Base-by-base conservation (phyloP, 2,888 invertebrate genomes). In the Apoda limacodes region DNA sequence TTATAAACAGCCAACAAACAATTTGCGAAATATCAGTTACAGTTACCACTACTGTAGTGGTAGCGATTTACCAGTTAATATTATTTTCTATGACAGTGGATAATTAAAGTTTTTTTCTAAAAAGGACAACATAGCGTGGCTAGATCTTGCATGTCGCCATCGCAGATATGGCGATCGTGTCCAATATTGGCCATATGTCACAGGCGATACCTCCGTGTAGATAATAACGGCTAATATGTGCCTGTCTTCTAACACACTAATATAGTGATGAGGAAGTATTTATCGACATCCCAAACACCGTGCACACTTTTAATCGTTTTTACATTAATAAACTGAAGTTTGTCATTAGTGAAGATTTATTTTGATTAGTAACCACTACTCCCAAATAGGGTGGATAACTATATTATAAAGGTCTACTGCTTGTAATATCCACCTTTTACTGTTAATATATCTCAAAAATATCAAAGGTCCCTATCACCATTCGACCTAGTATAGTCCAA, bases 151-250 rank as follows among this genome's bases (percentile, higher is more conserved):
- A 69, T 71, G 71, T 58, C 46, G 35, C 53, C 50, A 52, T 44
- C 50, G 57, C 57, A 60, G 63, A 63, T 63, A 64, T 53, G 56
- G 34, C 44, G 46, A 45, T 60, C 60, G 60, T 65, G 65, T 64
- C 57, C 64, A 55, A 66, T 72, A 72, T 69, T 67, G 67, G 68
- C 76, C 78, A 76, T 76, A 78, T 80, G 78, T 76, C 76, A 74
- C 68, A 45, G 46, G 55, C 66, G 74, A 75, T 76, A 74, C 67
- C 57, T 53, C 45, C 55, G 50, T 47, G 48, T 67, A 74, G 76
- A 75, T 78, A 78, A 76, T 75, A 66, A 63, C 65, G 48, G 52
- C 67, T 78, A 78, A 80, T 80, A 76, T 76, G 76, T 69, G 75
- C 66, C 66, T 80, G 72, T 80, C 76, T 78, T 76, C 70, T 60